phyloP scores from a whole-genome alignment of 2,113 vertebrate species.

The Edolisoma coerulescens region DNA sequence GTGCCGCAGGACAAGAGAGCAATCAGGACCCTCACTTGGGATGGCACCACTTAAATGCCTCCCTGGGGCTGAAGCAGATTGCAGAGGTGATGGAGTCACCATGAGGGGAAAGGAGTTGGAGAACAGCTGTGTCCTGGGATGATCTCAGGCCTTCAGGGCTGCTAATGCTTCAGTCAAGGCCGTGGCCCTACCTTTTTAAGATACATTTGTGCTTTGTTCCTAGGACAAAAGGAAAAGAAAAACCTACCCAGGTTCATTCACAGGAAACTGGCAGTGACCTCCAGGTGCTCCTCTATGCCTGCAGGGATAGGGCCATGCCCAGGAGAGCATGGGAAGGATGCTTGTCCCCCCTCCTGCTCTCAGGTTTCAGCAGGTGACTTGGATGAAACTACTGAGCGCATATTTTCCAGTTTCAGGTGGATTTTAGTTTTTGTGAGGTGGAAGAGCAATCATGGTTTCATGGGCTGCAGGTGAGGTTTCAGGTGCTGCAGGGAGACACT shows the following conservation, averaged over 20 bases:
- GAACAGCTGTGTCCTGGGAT: background rate
- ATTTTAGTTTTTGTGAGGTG: background rate
- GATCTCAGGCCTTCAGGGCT: background rate
- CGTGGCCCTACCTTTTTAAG: background rate
- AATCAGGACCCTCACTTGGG: background rate
- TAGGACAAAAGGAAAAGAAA: background rate
- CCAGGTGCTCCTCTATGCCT: background rate
- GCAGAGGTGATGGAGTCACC: background rate
- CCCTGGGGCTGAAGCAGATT: background rate
- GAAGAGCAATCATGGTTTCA: background rate
- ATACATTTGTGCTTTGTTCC: background rate
- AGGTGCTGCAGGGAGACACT: background rate
- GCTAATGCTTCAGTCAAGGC: background rate
- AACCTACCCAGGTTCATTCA: background rate
- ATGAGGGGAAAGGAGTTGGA: background rate
- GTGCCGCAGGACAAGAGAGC: background rate
- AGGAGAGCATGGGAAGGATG: background rate
- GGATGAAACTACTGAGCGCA: background rate
- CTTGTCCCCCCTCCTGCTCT: background rate
- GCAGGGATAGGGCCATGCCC: accelerated
- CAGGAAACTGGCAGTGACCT: background rate
- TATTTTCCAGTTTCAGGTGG: background rate
- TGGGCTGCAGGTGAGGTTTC: too few relatives aligned
- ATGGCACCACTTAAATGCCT: background rate
- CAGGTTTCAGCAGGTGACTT: background rate